Evolutionary conservation across 2,888 invertebrate genomes (phyloP), one percentile per base, ranked within the genome.

Genomic region (Flabesymbios commensalis): DNA sequence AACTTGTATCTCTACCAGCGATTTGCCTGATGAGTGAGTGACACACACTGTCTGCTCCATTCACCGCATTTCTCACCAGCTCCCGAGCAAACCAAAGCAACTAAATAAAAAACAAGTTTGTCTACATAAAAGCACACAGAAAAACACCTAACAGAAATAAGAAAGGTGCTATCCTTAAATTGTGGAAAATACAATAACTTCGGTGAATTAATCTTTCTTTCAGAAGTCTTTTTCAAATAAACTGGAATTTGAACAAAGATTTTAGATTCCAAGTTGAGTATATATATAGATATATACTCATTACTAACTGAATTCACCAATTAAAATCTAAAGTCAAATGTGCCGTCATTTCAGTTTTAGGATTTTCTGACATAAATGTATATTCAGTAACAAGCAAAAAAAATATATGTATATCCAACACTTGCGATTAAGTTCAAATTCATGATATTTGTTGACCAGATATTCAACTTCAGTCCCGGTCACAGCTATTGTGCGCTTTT

Each of bases 1-100:
- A n/a, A n/a, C n/a, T n/a, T n/a, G n/a, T 33, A n/a, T 10, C 3
- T 7, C 57, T 59, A 83, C 83, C 96, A 60, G 95, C 93, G 42
- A 95, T 93, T 82, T 96, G 94, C 66, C 96, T 87, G 87, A 97
- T 88, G 67, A 96, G 86, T 83, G 91, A 92, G 89, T 93, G 92
- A 81, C 94, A 92, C 42, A 95, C 88, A 82, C 88, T 90, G 82
- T 97, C 96, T 59, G 93, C 90, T 78, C 90, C 91, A 61, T 88
- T 88, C 48, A 95, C 92, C 72, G 90, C 90, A 83, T 92, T 93
- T 78, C 91, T 90, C 74, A 97, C 93, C 87, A 96, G 88, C 85
- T 96, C 95, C 71, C 91, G 89, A 19, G 94, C 84, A 57, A 97
- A 84, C 96, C 96, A 97, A 72, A 96, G 83, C 59, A 95, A 83